Conservation (phyloP, 2,797 vertebrate species). For the Urocyon cinereoargenteus region DNA sequence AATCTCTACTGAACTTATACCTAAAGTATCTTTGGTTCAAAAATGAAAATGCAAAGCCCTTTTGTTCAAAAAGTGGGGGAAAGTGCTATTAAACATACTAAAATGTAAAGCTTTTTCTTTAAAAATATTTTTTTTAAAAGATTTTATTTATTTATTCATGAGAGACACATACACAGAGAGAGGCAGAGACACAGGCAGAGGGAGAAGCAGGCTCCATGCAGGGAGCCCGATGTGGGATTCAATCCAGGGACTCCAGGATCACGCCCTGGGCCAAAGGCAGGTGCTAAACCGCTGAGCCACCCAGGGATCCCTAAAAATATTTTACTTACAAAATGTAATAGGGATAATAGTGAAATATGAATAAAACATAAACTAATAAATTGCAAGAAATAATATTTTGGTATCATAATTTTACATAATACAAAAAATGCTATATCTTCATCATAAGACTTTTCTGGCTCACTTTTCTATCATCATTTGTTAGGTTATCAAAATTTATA, state of each 20-base stretch:
- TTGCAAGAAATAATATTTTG: not conserved
- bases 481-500: slow-evolving; percentile 22
- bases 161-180: too few relatives aligned
- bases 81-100: not conserved
- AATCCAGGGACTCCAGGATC: too few relatives aligned
- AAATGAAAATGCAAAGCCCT: not conserved
- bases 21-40: not conserved
- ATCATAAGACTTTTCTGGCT: not conserved
- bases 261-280: too few relatives aligned
- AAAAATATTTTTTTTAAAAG: not conserved
- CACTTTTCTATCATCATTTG: slow-evolving; percentile 27
- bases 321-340: slow-evolving; percentile 20
- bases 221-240: too few relatives aligned
- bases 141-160: too few relatives aligned
- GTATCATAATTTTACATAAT: not conserved
- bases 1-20: not conserved
- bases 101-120: not conserved
- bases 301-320: too few relatives aligned
- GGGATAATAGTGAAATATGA: not conserved
- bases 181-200: too few relatives aligned
- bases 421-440: not conserved
- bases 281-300: too few relatives aligned
- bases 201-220: too few relatives aligned
- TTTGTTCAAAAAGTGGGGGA: not conserved
- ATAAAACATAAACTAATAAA: not conserved